Base-by-base conservation (phyloP, 2,113 vertebrate species). In the Embiotoca jacksoni region DNA sequence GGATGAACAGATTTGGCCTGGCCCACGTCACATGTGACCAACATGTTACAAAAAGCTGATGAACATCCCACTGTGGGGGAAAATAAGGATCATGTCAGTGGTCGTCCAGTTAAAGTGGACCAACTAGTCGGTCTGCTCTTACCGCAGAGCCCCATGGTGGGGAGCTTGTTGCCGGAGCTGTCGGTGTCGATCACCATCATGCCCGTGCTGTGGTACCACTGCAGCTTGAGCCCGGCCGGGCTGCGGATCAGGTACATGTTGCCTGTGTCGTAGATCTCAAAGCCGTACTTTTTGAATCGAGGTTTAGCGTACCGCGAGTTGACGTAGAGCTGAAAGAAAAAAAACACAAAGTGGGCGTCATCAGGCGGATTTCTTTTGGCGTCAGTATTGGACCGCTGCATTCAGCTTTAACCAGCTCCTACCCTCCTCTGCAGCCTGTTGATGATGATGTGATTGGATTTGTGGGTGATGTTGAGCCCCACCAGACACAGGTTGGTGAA, bases 181-280 rank as follows among this genome's bases (percentile, higher is more conserved):
- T 95, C 97, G 6, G 90, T 92, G 73, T 98, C 97, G 63, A 99
- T 92, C 84, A 99, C 95, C 97, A 99, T 96, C 93, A 98, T 92
- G 3, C 98, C 97, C 0, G 97, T 98, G 89, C 90, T 95, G 91
- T 99, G 98, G 80, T 97, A 97, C 98, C 98, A 99, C 87, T 99
- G 97, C 81, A 99, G 95, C 90, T 92, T 96, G 47, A 96, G 86
- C 55, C 95, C 95, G 33, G 96, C 91, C 0, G 98, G 98, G 0
- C 96, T 99, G 67, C 91, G 94, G 90, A 99, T 92, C 6, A 95
- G 61, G 54, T 99, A 99, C 96, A 98, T 99, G 92, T 97, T 97
- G 47, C 98, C 98, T 0, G 97, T 97, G 91, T 99, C 98, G 80
- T 97, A 94, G 31, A 99, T 90, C 91, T 94, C 96, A 89, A 97